Evolutionary conservation across 2,113 vertebrate species (phyloP), one percentile per base, ranked within the genome.

Genomic region (Siphamia tubifer): DNA sequence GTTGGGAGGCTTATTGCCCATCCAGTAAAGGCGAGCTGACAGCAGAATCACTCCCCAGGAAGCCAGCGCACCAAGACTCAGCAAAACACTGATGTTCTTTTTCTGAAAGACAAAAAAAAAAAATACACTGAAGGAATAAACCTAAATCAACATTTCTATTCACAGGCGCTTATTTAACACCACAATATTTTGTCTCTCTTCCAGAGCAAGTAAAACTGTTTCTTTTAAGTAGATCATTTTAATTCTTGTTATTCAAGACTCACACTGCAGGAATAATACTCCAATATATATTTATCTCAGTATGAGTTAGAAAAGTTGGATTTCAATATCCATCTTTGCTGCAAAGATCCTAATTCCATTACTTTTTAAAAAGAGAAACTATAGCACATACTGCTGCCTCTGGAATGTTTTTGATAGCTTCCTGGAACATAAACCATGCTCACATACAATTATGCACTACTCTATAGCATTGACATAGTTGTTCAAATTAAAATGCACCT

Each of bases 1-100:
- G 84, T 96, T 98, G 16, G 98, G 98, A 43, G 96, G 97, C 68
- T 94, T 98, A 79, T 95, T 99, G 70, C 98, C 96, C 98, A 99
- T 99, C 97, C 98, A 99, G 91, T 97, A 98, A n/a, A 99, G 92
- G 27, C 98, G 97, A 62, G 90, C 87, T 6, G 93, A 94, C 74
- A 99, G 90, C 57, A 98, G 91, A 3, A 94, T 66, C 57, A 90
- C 87, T 34, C 96, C 98, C 95, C 96, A 99, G 68, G 82, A 92
- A 15, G 90, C 93, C 86, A 98, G 84, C 35, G 93, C 84, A 47
- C 89, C 90, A 35, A 97, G 81, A 74, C 95, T 98, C 86, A 94
- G 88, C 79, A 96, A 85, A 48, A 95, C 91, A 19, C 87, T 84
- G 47, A 92, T 54, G 82, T 96, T 94, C 90, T 93, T 96, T 79